A percentile compares a stretch with the other conserved stretches of the same genome.
Conservation (phyloP, 2,113 vertebrate species). For the Alethe diademata region DNA sequence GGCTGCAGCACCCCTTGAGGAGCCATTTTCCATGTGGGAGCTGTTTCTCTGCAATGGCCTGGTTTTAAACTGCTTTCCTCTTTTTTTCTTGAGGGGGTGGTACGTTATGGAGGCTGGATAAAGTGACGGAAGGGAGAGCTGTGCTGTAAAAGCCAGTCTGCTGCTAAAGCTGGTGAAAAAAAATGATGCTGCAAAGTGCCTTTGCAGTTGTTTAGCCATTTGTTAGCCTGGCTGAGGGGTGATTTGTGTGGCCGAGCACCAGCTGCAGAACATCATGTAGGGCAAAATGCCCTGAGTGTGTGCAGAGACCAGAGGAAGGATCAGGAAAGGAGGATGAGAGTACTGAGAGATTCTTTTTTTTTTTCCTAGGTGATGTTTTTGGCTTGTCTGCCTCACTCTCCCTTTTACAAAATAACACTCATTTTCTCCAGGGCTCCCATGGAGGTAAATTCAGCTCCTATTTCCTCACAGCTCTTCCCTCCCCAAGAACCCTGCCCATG, state of each 20-base stretch:
- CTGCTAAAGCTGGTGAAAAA: constrained; percentile 28
- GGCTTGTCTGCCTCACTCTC: not conserved
- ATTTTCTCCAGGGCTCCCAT: not conserved
- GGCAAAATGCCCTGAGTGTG: not conserved
- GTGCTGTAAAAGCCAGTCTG: not conserved
- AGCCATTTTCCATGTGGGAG: constrained; percentile 18
- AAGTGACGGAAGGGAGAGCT: constrained; percentile 7
- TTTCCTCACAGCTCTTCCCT: not conserved
- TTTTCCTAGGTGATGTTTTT: not conserved
- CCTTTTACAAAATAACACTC: not conserved
- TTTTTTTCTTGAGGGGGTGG: constrained; percentile 26
- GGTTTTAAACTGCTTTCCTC: constrained; percentile 16
- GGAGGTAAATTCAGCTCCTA: not conserved
- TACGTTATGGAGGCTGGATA: not conserved
- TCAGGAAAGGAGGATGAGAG: not conserved
- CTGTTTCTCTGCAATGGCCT: constrained; percentile 16
- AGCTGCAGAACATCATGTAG: not conserved
- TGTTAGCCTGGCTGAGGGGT: constrained; percentile 23
- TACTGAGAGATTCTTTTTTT: not conserved
- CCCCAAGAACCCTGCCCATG: not conserved
- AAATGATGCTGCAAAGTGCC: constrained; percentile 29
- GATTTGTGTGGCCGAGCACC: not conserved
- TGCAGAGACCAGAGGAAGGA: not conserved
- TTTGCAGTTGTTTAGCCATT: constrained; percentile 45
- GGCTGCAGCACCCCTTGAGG: not conserved